These are phyloP conservation scores for Crocidura indochinensis DNA, from an alignment of 2,797 vertebrate genomes.

Conservation along the genomic window DNA sequence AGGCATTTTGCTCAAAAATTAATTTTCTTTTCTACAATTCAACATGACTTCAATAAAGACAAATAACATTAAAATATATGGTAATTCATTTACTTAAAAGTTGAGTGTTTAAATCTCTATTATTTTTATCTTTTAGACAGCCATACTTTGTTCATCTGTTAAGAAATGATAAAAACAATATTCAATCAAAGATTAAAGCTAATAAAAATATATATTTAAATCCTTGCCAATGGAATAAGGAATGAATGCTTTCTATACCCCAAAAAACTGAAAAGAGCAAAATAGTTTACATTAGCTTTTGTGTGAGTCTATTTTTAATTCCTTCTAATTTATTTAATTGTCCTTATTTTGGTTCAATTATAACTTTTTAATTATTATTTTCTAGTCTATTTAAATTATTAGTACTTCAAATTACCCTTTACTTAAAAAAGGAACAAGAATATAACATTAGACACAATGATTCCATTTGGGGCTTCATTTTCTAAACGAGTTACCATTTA, in stretches of 20 bases:
- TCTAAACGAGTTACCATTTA: constrained; percentile 1
- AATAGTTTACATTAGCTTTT: background rate
- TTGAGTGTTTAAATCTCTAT: background rate
- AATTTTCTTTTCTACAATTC: background rate
- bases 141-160: background rate
- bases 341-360: background rate
- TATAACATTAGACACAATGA: no score
- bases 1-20: background rate
- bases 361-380: background rate
- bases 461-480: background rate
- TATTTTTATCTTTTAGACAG: background rate
- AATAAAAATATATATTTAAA: background rate
- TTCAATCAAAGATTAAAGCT: background rate
- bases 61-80: background rate
- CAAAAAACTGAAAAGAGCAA: background rate
- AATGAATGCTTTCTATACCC: background rate
- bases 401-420: background rate
- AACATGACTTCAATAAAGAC: background rate
- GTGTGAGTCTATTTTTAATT: background rate
- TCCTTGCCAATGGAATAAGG: background rate
- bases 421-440: background rate
- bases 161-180: background rate
- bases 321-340: background rate
- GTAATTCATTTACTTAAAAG: background rate
- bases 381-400: background rate